Evolutionary conservation across 2,113 vertebrate species (phyloP).

Genomic region (Istiophorus platypterus): DNA sequence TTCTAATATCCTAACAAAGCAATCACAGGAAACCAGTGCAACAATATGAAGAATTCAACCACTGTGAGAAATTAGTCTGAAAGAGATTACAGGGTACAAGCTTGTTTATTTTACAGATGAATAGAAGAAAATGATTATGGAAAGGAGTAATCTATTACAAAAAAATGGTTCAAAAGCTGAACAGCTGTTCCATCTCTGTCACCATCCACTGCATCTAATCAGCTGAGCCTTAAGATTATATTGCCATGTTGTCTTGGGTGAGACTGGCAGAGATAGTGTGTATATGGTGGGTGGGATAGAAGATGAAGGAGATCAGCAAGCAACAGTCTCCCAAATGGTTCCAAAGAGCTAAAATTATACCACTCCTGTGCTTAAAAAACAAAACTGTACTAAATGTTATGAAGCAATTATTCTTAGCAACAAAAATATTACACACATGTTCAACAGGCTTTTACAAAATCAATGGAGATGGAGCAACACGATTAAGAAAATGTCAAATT

Average conservation of each 20-base stretch:
- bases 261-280: neutral
- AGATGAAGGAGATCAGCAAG: constrained; percentile 8
- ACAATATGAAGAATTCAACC: neutral
- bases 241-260: constrained; percentile 13
- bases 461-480: neutral
- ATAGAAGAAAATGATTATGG: neutral
- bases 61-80: neutral
- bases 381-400: neutral
- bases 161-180: constrained; percentile 3
- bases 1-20: constrained; percentile 16
- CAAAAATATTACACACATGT: constrained; percentile 8
- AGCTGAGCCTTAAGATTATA: constrained; percentile 7
- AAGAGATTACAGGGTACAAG: neutral
- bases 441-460: neutral
- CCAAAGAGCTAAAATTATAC: constrained; percentile 16
- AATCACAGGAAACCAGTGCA: constrained; percentile 11
- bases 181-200: neutral
- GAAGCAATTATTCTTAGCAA: neutral
- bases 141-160: neutral
- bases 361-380: neutral
- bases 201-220: constrained; percentile 18
- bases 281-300: constrained; percentile 9
- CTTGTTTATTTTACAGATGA: neutral
- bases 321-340: neutral
- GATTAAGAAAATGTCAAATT: constrained; percentile 1